phyloP scores from a whole-genome alignment of 2,888 invertebrate genomes.

The Pyrocoelia pectoralis region DNA sequence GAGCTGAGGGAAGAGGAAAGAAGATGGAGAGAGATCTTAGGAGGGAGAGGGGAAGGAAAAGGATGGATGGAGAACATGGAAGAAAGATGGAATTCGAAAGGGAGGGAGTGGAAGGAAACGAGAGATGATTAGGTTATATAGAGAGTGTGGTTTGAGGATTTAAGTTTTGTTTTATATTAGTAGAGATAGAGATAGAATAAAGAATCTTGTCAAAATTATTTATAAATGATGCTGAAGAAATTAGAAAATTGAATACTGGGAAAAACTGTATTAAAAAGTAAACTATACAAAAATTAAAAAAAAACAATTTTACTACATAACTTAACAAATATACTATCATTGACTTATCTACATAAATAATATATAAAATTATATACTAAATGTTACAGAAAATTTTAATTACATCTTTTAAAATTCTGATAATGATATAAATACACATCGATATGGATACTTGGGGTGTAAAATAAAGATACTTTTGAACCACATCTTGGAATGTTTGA shows the following conservation, averaged over 20 bases:
- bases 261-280: conserved; percentile 59
- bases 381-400: conserved; percentile 50
- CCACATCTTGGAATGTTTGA: conserved; percentile 54
- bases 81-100: no score
- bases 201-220: no score
- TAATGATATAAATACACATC: conserved; percentile 52
- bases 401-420: not conserved
- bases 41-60: no score
- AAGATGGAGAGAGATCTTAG: no score
- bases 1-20: no score
- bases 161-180: no score
- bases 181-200: no score
- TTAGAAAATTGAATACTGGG: conserved; percentile 39
- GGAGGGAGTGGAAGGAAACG: no score
- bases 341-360: conserved; percentile 49
- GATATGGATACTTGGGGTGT: conserved; percentile 50
- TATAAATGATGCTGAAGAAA: no score
- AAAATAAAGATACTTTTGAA: conserved; percentile 50
- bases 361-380: conserved; percentile 53
- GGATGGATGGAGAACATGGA: no score
- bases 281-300: conserved; percentile 59
- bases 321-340: conserved; percentile 54
- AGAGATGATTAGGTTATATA: no score
- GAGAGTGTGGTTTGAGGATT: no score
- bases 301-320: conserved; percentile 54